These are phyloP conservation scores for Polydesmus complanatus DNA, from an alignment of 2,888 invertebrate genomes.

Conservation along the genomic window DNA sequence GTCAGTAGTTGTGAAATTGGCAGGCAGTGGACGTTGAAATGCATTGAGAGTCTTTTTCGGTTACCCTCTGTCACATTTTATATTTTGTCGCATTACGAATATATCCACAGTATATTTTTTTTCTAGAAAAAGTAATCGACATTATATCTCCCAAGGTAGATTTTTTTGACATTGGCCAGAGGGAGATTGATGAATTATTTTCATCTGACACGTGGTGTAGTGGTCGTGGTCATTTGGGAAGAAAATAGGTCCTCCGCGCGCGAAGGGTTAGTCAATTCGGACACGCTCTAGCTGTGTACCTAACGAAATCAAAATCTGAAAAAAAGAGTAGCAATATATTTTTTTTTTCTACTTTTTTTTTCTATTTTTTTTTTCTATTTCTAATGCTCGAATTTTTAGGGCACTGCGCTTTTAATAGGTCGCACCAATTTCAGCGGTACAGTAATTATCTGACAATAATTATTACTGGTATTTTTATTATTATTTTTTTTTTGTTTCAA, in stretches of 20 bases:
- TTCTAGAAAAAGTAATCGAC: background rate
- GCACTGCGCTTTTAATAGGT: too few relatives aligned
- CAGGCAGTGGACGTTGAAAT: too few relatives aligned
- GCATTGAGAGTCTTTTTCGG: background rate
- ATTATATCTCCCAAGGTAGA: background rate
- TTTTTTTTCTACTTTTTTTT: too few relatives aligned
- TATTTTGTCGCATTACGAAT: background rate
- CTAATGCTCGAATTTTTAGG: too few relatives aligned
- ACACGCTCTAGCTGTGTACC: background rate
- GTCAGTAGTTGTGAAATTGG: too few relatives aligned
- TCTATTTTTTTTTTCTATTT: too few relatives aligned
- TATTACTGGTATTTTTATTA: too few relatives aligned
- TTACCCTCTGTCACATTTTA: background rate
- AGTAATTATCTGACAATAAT: too few relatives aligned
- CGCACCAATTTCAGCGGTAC: too few relatives aligned
- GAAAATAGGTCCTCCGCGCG: too few relatives aligned
- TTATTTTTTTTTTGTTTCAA: too few relatives aligned
- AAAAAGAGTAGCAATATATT: background rate
- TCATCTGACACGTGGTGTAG: background rate
- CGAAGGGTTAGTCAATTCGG: background rate
- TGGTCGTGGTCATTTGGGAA: background rate
- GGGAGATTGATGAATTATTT: background rate
- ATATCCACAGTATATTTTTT: too few relatives aligned
- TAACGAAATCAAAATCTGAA: background rate
- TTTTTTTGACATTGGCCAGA: background rate